Conservation (phyloP, 1,140 invertebrate genomes). For the Dermatophagoides farinae region DNA sequence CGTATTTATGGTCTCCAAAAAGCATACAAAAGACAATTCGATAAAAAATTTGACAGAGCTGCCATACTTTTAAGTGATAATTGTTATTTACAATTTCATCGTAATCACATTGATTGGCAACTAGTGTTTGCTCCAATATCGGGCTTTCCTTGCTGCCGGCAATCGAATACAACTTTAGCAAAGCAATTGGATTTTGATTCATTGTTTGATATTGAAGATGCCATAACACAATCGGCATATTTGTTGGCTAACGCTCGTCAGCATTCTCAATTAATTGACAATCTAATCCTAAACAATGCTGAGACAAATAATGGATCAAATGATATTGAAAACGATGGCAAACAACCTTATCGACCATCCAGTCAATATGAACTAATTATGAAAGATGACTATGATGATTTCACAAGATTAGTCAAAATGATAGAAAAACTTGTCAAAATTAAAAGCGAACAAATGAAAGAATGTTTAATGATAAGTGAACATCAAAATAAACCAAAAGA, state of each 20-base stretch:
- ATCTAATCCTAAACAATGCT: not conserved
- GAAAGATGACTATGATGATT: not conserved
- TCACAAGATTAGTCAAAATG: not conserved
- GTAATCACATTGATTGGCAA: conserved; percentile 2
- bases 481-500: too few species aligned
- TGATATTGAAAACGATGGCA: not conserved
- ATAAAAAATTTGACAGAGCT: not conserved
- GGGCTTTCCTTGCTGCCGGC: not conserved
- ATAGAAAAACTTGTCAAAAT: not conserved
- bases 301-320: not conserved
- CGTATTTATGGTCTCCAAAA: not conserved
- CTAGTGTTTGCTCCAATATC: not conserved
- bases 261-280: not conserved
- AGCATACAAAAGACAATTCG: not conserved
- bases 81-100: not conserved
- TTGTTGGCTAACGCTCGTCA: not conserved
- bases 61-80: not conserved
- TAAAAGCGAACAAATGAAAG: not conserved
- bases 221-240: not conserved
- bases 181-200: conserved; percentile 1
- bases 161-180: not conserved
- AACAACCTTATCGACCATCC: not conserved
- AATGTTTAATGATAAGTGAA: too few species aligned
- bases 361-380: not conserved
- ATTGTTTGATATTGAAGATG: conserved; percentile 4